phyloP scores from a whole-genome alignment of 2,797 vertebrate species.

The Macrochelys suwanniensis region DNA sequence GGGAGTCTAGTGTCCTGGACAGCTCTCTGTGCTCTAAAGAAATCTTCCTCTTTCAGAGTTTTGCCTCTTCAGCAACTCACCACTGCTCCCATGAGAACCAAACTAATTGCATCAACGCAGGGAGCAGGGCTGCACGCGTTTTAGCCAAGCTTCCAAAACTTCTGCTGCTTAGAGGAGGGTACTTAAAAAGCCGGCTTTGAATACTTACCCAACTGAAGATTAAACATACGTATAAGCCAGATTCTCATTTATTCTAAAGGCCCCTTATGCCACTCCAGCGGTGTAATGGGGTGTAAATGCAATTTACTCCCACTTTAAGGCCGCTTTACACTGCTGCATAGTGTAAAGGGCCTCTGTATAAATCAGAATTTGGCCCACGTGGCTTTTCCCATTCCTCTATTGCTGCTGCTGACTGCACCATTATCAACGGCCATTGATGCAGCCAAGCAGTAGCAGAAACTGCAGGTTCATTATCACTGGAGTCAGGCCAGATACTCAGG shows the following conservation, averaged over 20 bases:
- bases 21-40: neutral
- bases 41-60: neutral
- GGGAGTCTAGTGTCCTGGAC: too few species aligned
- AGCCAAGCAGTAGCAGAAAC: neutral
- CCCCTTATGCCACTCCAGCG: neutral
- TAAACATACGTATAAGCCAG: neutral
- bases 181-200: neutral
- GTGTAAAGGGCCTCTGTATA: neutral
- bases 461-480: neutral
- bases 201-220: neutral
- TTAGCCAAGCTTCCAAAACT: neutral
- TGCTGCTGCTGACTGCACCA: neutral
- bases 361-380: neutral
- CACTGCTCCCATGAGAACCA: neutral
- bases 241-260: neutral
- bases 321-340: neutral
- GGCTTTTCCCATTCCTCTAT: neutral
- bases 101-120: neutral
- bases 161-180: neutral
- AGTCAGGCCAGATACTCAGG: neutral
- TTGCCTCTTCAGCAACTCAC: neutral
- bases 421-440: neutral
- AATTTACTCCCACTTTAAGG: neutral
- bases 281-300: neutral
- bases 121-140: neutral